phyloP scores from a whole-genome alignment of 2,797 vertebrate species.

The Etheostoma nigrum region DNA sequence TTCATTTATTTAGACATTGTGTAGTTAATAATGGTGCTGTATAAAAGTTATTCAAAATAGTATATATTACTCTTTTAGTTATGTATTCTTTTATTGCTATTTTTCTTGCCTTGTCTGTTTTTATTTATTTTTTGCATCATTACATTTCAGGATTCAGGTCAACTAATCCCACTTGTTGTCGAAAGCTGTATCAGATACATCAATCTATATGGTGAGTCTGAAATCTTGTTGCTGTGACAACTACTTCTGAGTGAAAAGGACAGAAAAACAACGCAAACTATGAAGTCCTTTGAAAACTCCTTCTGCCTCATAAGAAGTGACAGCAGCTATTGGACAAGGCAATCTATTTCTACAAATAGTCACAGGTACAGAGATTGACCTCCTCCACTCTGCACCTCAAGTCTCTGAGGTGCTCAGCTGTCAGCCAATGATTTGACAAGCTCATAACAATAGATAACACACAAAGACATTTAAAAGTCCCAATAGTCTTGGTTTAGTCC shows the following conservation, averaged over 20 bases:
- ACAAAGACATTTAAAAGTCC: conserved; percentile 58
- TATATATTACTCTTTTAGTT: not conserved
- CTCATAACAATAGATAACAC: conserved; percentile 67
- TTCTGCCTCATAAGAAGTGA: conserved; percentile 33
- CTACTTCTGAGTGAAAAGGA: conserved; percentile 31
- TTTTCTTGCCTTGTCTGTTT: conserved; percentile 21
- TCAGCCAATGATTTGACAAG: conserved; percentile 58
- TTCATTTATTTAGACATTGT: not conserved
- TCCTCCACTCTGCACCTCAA: conserved; percentile 18
- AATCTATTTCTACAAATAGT: conserved; percentile 60
- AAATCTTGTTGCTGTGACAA: not conserved
- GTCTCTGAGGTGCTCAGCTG: conserved; percentile 46
- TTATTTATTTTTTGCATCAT: conserved; percentile 15
- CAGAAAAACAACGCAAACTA: conserved; percentile 19
- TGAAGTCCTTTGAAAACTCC: conserved; percentile 28
- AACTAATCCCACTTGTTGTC: conserved; percentile 96
- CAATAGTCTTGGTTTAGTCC: conserved; percentile 61
- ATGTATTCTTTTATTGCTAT: not conserved
- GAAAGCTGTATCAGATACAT: conserved; percentile 98
- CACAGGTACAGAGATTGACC: conserved; percentile 45
- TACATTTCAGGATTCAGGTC: conserved; percentile 84
- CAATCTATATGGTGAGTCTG: conserved; percentile 94
- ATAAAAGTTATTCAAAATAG: not conserved
- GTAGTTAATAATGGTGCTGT: not conserved
- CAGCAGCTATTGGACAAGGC: conserved; percentile 41